Conservation (phyloP, 2,113 vertebrate species). For the Toxostoma redivivum region DNA sequence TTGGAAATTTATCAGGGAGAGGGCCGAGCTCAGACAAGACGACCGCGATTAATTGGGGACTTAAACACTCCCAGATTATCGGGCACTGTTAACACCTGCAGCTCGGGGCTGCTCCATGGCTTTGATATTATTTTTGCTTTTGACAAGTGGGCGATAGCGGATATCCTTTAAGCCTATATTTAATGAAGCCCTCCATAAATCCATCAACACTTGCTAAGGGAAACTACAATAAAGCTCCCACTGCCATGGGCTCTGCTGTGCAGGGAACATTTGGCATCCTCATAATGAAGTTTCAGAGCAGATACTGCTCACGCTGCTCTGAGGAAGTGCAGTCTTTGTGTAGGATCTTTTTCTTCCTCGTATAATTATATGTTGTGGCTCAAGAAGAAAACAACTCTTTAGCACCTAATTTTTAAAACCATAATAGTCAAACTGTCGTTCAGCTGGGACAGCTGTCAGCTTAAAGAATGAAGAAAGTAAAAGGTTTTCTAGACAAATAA, state of each 20-base stretch:
- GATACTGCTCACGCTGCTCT: not conserved
- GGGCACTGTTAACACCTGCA: slow-evolving; percentile 66
- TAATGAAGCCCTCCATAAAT: slow-evolving; percentile 72
- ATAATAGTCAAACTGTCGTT: not conserved
- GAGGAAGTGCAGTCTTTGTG: not conserved
- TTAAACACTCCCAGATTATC: slow-evolving; percentile 50
- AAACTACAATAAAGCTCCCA: slow-evolving; percentile 60
- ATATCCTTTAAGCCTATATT: slow-evolving; percentile 73
- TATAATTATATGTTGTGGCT: not conserved
- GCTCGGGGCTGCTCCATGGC: slow-evolving; percentile 15
- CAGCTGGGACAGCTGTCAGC: not conserved
- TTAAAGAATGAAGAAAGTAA: not conserved
- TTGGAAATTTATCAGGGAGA: slow-evolving; percentile 51
- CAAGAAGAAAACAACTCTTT: not conserved
- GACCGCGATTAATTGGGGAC: slow-evolving; percentile 26
- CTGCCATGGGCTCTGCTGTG: not conserved
- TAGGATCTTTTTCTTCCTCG: not conserved
- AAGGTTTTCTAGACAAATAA: not conserved
- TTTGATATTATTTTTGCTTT: slow-evolving; percentile 58
- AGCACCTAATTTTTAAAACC: not conserved
- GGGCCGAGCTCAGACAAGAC: slow-evolving; percentile 14
- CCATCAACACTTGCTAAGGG: slow-evolving; percentile 65
- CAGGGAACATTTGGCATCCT: slow-evolving; percentile 4
- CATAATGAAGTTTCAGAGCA: slow-evolving; percentile 24
- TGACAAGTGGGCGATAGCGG: slow-evolving; percentile 63